A percentile compares a stretch with the other conserved stretches of the same genome.
Evolutionary conservation across 1,140 invertebrate genomes (phyloP).

Genomic region (Cataglyphis hispanica): DNA sequence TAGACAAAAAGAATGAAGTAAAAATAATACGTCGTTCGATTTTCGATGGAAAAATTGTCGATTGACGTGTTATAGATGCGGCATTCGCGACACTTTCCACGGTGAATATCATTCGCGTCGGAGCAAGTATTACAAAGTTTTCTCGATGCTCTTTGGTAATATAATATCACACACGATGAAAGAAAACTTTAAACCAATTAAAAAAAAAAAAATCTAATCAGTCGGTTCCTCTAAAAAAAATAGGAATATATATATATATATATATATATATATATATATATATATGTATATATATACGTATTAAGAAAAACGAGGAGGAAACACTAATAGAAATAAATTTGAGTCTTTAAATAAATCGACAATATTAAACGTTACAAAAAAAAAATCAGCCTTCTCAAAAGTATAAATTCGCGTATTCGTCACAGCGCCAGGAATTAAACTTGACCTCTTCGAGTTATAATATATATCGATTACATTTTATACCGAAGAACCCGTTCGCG

Average conservation of each 20-base stretch:
- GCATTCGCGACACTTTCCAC: background rate
- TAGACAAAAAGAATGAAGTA: background rate
- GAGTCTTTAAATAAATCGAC: slow-evolving; percentile 81
- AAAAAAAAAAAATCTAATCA: slow-evolving; percentile 83
- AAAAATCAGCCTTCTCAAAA: slow-evolving; percentile 86
- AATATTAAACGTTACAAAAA: slow-evolving; percentile 83
- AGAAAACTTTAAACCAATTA: slow-evolving; percentile 83
- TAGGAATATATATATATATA: slow-evolving; percentile 64
- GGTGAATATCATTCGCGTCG: slow-evolving; percentile 50
- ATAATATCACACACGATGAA: slow-evolving; percentile 86
- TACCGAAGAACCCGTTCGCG: slow-evolving; percentile 43
- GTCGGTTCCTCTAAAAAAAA: slow-evolving; percentile 79
- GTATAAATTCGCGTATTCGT: slow-evolving; percentile 82
- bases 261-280: too few species aligned
- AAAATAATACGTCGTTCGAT: background rate
- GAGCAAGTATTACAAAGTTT: slow-evolving; percentile 76
- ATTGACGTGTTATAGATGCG: background rate
- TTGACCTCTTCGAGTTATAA: slow-evolving; percentile 73
- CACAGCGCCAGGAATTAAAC: slow-evolving; percentile 84
- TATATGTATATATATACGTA: too few species aligned
- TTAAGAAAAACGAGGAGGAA: slow-evolving; percentile 78
- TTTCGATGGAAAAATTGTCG: slow-evolving; percentile 3
- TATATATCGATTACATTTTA: slow-evolving; percentile 45
- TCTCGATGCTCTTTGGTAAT: slow-evolving; percentile 86
- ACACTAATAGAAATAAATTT: slow-evolving; percentile 80